Evolutionary conservation across 2,797 vertebrate species (phyloP).

Genomic region (Gallirallus australis): DNA sequence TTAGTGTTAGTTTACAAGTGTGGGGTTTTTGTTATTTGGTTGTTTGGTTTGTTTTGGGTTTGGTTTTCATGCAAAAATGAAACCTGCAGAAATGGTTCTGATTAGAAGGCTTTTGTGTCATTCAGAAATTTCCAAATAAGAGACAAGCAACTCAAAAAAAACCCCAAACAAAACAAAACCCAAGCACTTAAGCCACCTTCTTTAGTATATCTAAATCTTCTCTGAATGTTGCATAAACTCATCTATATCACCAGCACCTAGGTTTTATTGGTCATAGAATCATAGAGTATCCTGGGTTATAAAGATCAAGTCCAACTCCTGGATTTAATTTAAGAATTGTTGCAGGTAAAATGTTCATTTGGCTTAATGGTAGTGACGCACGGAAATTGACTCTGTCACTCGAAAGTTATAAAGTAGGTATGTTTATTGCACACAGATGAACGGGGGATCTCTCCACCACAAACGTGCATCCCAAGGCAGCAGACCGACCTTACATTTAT

Average conservation of each 20-base stretch:
- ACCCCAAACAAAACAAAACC: neutral
- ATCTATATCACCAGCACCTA: neutral
- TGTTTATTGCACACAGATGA: too few species aligned
- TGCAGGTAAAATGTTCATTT: neutral
- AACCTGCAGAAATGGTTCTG: neutral
- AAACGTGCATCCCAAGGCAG: too few species aligned
- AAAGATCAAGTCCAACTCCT: too few species aligned
- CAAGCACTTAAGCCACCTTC: neutral
- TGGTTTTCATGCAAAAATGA: neutral
- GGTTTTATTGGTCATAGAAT: neutral
- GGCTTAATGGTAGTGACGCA: neutral
- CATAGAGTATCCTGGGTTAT: too few species aligned
- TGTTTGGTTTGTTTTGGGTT: neutral
- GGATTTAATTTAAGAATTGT: neutral
- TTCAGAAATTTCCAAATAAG: neutral
- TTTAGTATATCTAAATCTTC: neutral
- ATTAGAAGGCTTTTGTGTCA: neutral
- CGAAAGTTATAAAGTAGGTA: too few species aligned
- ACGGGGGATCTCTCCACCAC: too few species aligned
- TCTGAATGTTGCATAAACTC: neutral
- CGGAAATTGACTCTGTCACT: too few species aligned
- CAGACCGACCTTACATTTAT: too few species aligned
- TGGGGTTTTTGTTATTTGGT: accelerated
- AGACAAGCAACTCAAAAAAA: neutral
- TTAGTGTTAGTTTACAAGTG: neutral